Evolutionary conservation across 1,140 invertebrate species (phyloP).

Genomic region (Apis laboriosa): DNA sequence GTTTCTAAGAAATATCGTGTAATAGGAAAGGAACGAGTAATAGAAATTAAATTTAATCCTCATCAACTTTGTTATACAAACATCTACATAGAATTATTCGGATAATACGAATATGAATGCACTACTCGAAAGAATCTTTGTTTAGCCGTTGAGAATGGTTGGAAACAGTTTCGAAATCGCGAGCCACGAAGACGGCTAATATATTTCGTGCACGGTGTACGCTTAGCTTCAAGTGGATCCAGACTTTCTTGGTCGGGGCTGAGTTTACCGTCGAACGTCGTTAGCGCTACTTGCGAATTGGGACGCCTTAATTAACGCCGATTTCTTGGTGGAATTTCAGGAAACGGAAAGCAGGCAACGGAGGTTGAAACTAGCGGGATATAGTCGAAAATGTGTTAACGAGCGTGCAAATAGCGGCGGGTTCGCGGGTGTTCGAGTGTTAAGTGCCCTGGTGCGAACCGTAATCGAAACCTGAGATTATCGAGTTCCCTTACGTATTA

Average conservation of each 20-base stretch:
- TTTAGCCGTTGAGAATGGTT: neutral
- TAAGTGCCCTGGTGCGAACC: slow-evolving; percentile 52
- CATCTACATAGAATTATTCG: neutral
- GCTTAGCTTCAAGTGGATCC: slow-evolving; percentile 27
- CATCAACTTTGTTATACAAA: neutral
- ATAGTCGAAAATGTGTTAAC: slow-evolving; percentile 68
- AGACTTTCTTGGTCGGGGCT: slow-evolving; percentile 38
- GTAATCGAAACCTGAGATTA: slow-evolving; percentile 51
- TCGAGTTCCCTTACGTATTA: too few relatives aligned
- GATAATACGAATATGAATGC: neutral
- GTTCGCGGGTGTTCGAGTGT: slow-evolving; percentile 38
- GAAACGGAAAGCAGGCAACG: slow-evolving; percentile 17
- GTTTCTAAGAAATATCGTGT: too few relatives aligned
- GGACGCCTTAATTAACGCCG: slow-evolving; percentile 49
- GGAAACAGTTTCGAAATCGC: neutral
- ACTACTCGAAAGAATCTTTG: neutral
- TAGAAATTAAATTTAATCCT: neutral
- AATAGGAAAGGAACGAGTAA: neutral
- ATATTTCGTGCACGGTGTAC: slow-evolving; percentile 28
- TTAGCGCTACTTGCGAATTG: slow-evolving; percentile 41
- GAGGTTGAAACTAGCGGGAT: slow-evolving; percentile 3
- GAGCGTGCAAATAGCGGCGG: slow-evolving; percentile 42
- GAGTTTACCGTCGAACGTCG: slow-evolving; percentile 47
- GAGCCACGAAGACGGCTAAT: slow-evolving; percentile 2
- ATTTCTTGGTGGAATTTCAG: slow-evolving; percentile 44